Conservation (phyloP, 2,113 vertebrate species). For the Triplophysa siluroides region DNA sequence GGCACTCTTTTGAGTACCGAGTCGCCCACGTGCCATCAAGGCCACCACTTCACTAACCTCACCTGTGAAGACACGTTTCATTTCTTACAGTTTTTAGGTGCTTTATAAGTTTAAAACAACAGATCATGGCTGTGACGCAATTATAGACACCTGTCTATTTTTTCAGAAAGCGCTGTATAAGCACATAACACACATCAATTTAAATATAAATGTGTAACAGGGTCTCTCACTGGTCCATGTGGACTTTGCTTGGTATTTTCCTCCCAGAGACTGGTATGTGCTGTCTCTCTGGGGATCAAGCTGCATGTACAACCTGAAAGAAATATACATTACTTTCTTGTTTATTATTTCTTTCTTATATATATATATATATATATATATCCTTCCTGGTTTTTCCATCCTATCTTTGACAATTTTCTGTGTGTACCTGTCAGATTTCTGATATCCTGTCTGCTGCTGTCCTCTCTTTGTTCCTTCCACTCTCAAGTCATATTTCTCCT, state of each 20-base stretch:
- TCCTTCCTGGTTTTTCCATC: not conserved
- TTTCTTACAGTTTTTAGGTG: not conserved
- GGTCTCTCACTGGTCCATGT: constrained; percentile 51
- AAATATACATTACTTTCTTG: not conserved
- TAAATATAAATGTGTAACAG: too few species aligned
- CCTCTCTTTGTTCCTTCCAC: not conserved
- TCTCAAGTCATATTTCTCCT: constrained; percentile 7
- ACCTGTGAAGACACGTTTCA: constrained; percentile 16
- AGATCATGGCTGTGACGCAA: too few species aligned
- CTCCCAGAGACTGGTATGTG: not conserved
- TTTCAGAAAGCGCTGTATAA: too few species aligned
- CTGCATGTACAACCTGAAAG: constrained; percentile 25
- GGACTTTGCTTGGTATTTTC: not conserved
- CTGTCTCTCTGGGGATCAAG: not conserved
- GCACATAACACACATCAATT: too few species aligned
- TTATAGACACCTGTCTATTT: too few species aligned
- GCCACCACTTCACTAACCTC: constrained; percentile 48
- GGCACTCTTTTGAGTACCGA: not conserved
- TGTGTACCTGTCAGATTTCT: constrained; percentile 32
- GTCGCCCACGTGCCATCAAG: constrained; percentile 40
- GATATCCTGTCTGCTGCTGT: constrained; percentile 18
- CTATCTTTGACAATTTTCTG: not conserved
- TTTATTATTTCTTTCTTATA: not conserved
- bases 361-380: not conserved
- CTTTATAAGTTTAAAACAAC: not conserved